These are phyloP conservation scores for Megalopta genalis DNA, from an alignment of 1,140 invertebrate genomes.

Conservation along the genomic window DNA sequence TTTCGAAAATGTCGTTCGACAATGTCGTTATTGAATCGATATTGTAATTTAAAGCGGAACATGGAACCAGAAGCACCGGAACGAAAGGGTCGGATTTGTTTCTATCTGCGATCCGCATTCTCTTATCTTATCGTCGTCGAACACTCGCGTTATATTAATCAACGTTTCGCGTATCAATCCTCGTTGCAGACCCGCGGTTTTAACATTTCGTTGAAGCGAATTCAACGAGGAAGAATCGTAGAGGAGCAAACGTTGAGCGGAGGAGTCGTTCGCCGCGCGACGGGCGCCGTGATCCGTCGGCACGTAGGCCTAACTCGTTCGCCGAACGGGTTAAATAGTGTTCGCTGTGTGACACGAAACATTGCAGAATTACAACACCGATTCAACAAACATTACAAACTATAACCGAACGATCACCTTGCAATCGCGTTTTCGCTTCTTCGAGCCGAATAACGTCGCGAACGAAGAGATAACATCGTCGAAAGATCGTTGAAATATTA, in stretches of 20 bases:
- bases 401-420: not conserved
- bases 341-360: not conserved
- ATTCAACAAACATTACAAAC: not conserved
- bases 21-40: no score
- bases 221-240: not conserved
- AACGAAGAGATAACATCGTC: no score
- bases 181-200: no score
- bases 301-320: slow-evolving; percentile 34
- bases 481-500: no score
- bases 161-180: not conserved
- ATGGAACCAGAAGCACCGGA: no score
- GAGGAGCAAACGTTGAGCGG: not conserved
- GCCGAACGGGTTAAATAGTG: slow-evolving; percentile 11
- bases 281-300: slow-evolving; percentile 68
- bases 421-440: not conserved
- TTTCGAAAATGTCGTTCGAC: not conserved
- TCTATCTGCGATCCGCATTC: no score
- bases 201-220: not conserved
- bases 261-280: slow-evolving; percentile 50
- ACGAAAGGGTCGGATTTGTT: no score
- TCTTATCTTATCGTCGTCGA: not conserved
- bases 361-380: not conserved
- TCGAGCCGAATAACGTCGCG: not conserved
- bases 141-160: not conserved
- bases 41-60: no score